A percentile compares a stretch with the other conserved stretches of the same genome.
Evolutionary conservation across 2,888 invertebrate species (phyloP).

Genomic region (Drosophila hawaiiensis): DNA sequence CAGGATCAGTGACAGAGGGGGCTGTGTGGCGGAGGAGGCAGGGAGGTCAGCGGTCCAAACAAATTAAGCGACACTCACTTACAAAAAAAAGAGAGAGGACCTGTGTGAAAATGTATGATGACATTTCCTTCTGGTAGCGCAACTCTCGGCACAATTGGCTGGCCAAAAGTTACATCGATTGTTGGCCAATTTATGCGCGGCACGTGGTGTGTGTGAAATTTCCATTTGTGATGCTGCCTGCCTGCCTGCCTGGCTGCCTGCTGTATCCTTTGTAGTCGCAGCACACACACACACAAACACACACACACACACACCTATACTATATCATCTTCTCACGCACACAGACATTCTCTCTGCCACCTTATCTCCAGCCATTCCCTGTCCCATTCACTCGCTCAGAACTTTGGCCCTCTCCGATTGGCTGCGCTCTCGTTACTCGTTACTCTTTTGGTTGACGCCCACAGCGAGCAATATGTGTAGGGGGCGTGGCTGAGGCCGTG

Average conservation of each 20-base stretch:
- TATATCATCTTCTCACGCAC: constrained; percentile 63
- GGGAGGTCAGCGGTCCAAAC: constrained; percentile 65
- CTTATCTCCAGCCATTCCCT: constrained; percentile 73
- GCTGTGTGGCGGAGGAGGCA: neutral
- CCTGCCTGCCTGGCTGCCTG: constrained; percentile 30
- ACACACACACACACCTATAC: constrained; percentile 19
- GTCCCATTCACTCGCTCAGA: constrained; percentile 49
- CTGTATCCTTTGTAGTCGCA: constrained; percentile 45
- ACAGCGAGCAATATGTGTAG: constrained; percentile 16
- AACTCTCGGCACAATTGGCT: constrained; percentile 34
- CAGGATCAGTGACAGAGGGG: neutral
- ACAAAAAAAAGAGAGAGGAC: constrained; percentile 33
- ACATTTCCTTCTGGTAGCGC: constrained; percentile 64
- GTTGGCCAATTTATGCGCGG: constrained; percentile 81
- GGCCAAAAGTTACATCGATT: constrained; percentile 78
- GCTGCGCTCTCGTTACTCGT: constrained; percentile 64
- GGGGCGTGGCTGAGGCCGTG: constrained; percentile 57
- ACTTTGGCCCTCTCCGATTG: constrained; percentile 54
- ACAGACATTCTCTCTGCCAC: constrained; percentile 15
- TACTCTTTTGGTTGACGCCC: constrained; percentile 52
- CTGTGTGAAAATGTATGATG: constrained; percentile 74
- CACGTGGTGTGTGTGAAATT: constrained; percentile 79
- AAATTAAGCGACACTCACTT: constrained; percentile 81
- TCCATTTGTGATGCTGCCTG: constrained; percentile 56
- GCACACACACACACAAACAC: constrained; percentile 43